phyloP scores from a whole-genome alignment of 2,797 vertebrate genomes.

The Gambusia yucatana region DNA sequence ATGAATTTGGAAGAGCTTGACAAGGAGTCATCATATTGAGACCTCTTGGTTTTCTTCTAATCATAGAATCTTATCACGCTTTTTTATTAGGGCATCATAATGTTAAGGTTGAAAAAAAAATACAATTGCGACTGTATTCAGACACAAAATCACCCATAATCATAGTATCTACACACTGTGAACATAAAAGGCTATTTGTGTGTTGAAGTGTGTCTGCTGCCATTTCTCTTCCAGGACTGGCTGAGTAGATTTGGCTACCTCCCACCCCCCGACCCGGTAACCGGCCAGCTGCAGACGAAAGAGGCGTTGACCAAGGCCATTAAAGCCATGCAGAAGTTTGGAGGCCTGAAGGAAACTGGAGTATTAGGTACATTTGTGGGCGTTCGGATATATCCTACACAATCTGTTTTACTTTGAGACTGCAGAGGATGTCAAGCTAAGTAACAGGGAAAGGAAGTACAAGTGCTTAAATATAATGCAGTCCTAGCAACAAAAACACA shows the following conservation, averaged over 20 bases:
- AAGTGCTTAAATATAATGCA: constrained; percentile 3
- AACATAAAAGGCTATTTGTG: constrained; percentile 36
- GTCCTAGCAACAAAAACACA: constrained; percentile 18
- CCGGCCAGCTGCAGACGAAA: constrained; percentile 90
- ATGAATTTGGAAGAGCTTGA: too few species aligned
- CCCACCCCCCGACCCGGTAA: constrained; percentile 87
- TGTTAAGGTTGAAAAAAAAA: background rate
- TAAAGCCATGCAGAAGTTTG: constrained; percentile 94
- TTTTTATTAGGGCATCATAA: background rate
- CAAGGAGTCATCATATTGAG: background rate
- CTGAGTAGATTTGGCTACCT: constrained; percentile 95
- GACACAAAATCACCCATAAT: background rate
- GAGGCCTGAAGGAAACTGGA: constrained; percentile 86
- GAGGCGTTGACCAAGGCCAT: constrained; percentile 93
- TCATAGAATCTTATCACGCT: background rate
- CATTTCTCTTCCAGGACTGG: constrained; percentile 87
- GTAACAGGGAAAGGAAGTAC: background rate
- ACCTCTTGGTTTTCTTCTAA: background rate
- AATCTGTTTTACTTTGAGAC: constrained; percentile 4
- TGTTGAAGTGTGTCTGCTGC: constrained; percentile 39
- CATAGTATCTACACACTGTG: constrained; percentile 6
- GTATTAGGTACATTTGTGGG: constrained; percentile 63
- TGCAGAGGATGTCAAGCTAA: constrained; percentile 5
- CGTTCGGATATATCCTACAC: background rate
- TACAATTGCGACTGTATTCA: background rate